A percentile compares a stretch with the other conserved stretches of the same genome.
These are phyloP conservation scores for Desmodus rotundus DNA, from an alignment of 2,113 vertebrate species.

Conservation along the genomic window DNA sequence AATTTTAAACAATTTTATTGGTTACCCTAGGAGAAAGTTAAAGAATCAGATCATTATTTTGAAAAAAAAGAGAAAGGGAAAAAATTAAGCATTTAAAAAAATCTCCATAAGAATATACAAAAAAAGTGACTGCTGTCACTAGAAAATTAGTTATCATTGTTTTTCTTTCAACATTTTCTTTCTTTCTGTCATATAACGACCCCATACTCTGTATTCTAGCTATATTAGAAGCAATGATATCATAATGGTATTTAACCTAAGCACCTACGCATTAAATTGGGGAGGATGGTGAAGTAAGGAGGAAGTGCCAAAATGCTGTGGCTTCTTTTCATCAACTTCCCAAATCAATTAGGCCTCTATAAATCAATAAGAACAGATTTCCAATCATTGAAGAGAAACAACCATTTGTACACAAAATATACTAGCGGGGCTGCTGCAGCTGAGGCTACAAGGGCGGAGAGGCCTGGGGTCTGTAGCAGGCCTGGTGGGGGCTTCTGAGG, in stretches of 20 bases:
- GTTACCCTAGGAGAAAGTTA: background rate
- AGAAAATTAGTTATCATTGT: background rate
- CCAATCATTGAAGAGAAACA: background rate
- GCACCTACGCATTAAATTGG: background rate
- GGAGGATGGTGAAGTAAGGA: background rate
- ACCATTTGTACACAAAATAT: background rate
- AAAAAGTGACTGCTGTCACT: background rate
- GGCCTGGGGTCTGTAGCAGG: background rate
- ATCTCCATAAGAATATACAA: background rate
- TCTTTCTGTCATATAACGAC: background rate
- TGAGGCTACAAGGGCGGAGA: background rate
- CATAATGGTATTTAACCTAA: background rate
- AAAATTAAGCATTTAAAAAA: background rate
- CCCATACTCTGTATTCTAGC: background rate
- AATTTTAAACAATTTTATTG: background rate
- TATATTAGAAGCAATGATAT: background rate
- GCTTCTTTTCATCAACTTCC: background rate
- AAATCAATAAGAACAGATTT: background rate
- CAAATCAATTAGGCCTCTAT: background rate
- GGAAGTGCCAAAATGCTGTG: background rate
- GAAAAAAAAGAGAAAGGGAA: background rate
- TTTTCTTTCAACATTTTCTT: background rate
- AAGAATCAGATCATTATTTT: background rate
- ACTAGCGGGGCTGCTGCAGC: background rate
- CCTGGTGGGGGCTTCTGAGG: background rate